A percentile compares a stretch with the other conserved stretches of the same genome.
Evolutionary conservation across 2,113 vertebrate genomes (phyloP).

Genomic region (Hyperopisus bebe): DNA sequence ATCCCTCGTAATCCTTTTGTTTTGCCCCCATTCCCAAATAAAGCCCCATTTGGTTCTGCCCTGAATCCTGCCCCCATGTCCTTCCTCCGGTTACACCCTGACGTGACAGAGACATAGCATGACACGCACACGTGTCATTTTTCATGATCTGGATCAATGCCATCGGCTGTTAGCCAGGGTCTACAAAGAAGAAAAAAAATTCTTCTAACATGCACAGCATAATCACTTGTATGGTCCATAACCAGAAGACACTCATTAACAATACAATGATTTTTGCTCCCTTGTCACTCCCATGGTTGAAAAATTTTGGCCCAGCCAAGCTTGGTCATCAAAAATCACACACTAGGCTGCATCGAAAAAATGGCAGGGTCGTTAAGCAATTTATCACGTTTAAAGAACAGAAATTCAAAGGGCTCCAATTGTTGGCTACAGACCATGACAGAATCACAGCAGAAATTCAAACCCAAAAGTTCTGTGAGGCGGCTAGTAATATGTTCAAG

Average conservation of each 20-base stretch:
- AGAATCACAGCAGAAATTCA: not conserved
- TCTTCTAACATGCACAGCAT: not conserved
- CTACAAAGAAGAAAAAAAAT: not conserved
- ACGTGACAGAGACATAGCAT: not conserved
- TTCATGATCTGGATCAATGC: not conserved
- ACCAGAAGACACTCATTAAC: not conserved
- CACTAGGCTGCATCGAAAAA: not conserved
- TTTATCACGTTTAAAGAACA: not conserved
- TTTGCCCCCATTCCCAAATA: too few relatives aligned
- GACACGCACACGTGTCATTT: not conserved
- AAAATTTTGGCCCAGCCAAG: not conserved
- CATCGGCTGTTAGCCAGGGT: not conserved
- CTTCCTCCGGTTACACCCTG: too few relatives aligned
- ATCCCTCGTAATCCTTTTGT: not conserved
- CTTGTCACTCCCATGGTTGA: not conserved
- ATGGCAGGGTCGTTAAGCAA: not conserved
- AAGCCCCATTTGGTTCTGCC: too few relatives aligned
- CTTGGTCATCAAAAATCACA: conserved; percentile 1
- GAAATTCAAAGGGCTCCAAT: not conserved
- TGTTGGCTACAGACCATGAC: not conserved
- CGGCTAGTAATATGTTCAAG: not conserved
- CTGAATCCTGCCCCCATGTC: too few relatives aligned
- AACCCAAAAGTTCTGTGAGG: not conserved
- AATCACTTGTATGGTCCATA: not conserved
- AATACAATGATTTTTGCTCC: not conserved